A percentile compares a stretch with the other conserved stretches of the same genome.
Evolutionary conservation across 1,140 invertebrate genomes (phyloP).

Genomic region (Babylonia areolata): DNA sequence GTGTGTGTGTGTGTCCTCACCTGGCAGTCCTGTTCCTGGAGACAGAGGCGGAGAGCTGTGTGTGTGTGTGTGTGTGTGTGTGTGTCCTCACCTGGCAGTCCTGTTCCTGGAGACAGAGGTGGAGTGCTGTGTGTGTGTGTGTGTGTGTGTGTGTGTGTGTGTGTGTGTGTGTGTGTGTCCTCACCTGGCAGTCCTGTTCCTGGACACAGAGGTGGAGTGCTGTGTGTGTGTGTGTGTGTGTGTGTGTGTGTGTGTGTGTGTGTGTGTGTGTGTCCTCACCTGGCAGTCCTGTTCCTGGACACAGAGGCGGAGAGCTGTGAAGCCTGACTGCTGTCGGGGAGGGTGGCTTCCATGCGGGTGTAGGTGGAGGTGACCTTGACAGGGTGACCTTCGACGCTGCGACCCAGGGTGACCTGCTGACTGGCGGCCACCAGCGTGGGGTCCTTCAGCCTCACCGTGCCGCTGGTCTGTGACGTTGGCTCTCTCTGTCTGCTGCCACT

Average conservation of each 20-base stretch:
- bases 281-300: background rate
- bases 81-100: constrained; percentile 5
- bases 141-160: too few relatives aligned
- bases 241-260: too few relatives aligned
- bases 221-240: too few relatives aligned
- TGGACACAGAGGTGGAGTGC: too few relatives aligned
- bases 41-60: constrained; percentile 3
- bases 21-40: background rate
- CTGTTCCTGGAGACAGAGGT: constrained; percentile 15
- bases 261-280: too few relatives aligned
- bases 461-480: background rate
- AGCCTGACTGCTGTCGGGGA: constrained; percentile 13
- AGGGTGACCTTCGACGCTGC: constrained; percentile 31
- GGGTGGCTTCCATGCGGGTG: constrained; percentile 45
- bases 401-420: constrained; percentile 29
- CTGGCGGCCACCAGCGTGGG: constrained; percentile 32
- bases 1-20: too few relatives aligned
- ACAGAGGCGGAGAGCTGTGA: constrained; percentile 5
- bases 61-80: too few relatives aligned
- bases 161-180: too few relatives aligned
- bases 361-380: constrained; percentile 35
- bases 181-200: constrained; percentile 20
- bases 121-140: too few relatives aligned
- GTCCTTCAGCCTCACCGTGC: constrained; percentile 18
- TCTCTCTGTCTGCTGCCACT: background rate